These are phyloP conservation scores for Mus pahari DNA, from an alignment of 2,113 vertebrate genomes.

Conservation along the genomic window DNA sequence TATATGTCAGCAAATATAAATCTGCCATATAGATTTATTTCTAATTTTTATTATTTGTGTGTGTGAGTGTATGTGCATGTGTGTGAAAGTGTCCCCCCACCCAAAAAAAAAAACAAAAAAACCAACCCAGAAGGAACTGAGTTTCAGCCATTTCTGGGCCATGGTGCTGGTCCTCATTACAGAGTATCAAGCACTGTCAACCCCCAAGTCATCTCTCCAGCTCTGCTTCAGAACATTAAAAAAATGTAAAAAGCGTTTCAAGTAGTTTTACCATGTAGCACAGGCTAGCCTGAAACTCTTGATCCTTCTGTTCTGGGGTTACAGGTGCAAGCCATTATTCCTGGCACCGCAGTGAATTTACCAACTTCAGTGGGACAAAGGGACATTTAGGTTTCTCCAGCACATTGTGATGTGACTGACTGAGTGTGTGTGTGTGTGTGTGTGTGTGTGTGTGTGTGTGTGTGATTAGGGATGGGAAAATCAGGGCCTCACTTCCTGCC, in stretches of 20 bases:
- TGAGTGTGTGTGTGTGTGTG: no score
- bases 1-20: not conserved
- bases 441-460: not conserved
- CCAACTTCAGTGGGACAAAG: not conserved
- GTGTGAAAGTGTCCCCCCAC: not conserved
- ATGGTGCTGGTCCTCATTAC: no score
- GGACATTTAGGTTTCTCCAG: not conserved
- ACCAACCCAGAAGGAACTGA: not conserved
- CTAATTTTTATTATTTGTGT: not conserved
- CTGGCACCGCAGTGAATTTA: not conserved
- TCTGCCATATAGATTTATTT: not conserved
- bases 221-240: conserved; percentile 28
- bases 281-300: not conserved
- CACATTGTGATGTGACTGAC: not conserved
- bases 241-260: not conserved
- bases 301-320: not conserved
- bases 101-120: no score
- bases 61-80: not conserved
- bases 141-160: not conserved
- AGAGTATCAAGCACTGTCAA: not conserved
- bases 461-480: not conserved
- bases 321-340: not conserved
- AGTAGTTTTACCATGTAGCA: not conserved
- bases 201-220: not conserved
- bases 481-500: not conserved